Base-by-base conservation (phyloP, 2,113 vertebrate species). In the Passer domesticus region DNA sequence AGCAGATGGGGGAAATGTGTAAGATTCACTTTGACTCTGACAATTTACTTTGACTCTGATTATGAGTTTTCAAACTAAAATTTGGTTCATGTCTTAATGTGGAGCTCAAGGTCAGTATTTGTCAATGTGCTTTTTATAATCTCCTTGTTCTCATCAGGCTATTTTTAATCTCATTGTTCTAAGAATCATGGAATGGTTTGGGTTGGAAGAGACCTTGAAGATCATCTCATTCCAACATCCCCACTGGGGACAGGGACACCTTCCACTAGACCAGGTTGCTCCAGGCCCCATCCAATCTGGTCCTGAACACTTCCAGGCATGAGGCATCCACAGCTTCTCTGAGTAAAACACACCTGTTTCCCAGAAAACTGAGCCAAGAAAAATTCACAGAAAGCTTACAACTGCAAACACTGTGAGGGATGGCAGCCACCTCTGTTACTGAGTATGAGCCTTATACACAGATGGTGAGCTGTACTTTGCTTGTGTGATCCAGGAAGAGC, bases 61-160 rank as follows among this genome's bases (percentile, higher is more conserved):
- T 9, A 0, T 15, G 47, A 41, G 15, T 69, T 81, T 49, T 63
- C 63, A 6, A 69, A 66, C 17, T 25, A 33, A 67, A 50, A 33
- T 50, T 82, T 5, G 2, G 24, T 16, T 25, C 52, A 46, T 1
- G 0, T 76, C 43, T 87, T 30, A 46, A 20, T 3, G 0, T 10
- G 35, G 28, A 90, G n/a, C 55, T 63, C 9, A 7, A 66, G 55
- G 25, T 67, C 49, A 60, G 35, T 25, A 11, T 64, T 72, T 81
- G 24, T 41, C 5, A 3, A 50, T 1, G 1, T 59, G 59, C 22
- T 19, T 72, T 60, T 80, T 85, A n/a, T 6, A 41, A 50, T 55
- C 14, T 64, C 47, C 4, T 44, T 56, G 2, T 53, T 77, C 22
- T 31, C 33, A 47, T 75, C 16, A 49, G 20, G 13, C 6, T 63